A percentile compares a stretch with the other conserved stretches of the same genome.
These are phyloP conservation scores for Characodon lateralis DNA, from an alignment of 2,797 vertebrate genomes.

Conservation along the genomic window DNA sequence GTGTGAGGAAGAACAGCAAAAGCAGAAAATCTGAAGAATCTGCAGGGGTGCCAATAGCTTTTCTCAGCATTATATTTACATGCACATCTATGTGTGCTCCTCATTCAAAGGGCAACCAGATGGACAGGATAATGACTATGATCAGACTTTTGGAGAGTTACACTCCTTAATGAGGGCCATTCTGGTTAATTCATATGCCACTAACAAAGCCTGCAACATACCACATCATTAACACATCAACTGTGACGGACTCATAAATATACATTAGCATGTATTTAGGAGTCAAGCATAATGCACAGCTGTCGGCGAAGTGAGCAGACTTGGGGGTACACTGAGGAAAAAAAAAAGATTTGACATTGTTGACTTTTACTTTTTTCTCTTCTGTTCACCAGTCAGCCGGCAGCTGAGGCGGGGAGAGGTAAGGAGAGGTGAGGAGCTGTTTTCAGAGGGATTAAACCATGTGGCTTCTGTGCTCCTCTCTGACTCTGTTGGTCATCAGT, in stretches of 20 bases:
- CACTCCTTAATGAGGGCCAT: constrained; percentile 70
- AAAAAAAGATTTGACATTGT: constrained; percentile 45
- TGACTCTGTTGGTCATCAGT: constrained; percentile 75
- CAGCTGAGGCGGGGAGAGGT: constrained; percentile 35
- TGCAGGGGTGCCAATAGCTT: not conserved
- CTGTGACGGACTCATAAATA: constrained; percentile 71
- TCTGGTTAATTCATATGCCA: constrained; percentile 74
- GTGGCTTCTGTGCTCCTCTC: constrained; percentile 73
- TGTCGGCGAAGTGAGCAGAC: constrained; percentile 38
- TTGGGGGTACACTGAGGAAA: constrained; percentile 36
- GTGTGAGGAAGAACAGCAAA: not conserved
- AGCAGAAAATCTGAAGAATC: not conserved
- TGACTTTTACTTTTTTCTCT: constrained; percentile 49
- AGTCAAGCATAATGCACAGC: constrained; percentile 61
- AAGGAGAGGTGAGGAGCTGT: constrained; percentile 37
- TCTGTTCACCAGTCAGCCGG: constrained; percentile 51
- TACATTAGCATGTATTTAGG: constrained; percentile 66
- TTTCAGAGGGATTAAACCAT: constrained; percentile 67
- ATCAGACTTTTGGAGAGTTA: constrained; percentile 73
- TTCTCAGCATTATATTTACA: constrained; percentile 7
- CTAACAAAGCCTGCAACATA: constrained; percentile 70
- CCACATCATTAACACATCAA: constrained; percentile 73
- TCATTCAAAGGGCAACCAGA: constrained; percentile 71
- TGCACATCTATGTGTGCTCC: constrained; percentile 41
- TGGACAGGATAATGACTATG: constrained; percentile 77